Conservation (phyloP, 2,113 vertebrate species). For the Plectropomus leopardus region DNA sequence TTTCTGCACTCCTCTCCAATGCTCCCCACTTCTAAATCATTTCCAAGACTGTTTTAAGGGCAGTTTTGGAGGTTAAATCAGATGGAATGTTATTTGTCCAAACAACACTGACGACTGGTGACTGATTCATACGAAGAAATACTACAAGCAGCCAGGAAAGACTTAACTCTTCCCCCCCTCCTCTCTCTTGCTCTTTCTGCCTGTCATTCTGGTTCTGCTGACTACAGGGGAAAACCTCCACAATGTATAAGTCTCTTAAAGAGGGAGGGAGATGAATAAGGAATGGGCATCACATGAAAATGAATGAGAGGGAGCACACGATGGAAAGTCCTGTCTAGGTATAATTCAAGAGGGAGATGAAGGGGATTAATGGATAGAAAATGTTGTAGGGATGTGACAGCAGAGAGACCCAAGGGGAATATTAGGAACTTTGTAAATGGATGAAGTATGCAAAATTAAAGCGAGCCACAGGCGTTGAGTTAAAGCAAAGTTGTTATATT, state of each 20-base stretch:
- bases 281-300: constrained; percentile 7
- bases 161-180: constrained; percentile 22
- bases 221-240: constrained; percentile 73
- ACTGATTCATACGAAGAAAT: constrained; percentile 72
- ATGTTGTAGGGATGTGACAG: not conserved
- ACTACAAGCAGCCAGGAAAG: constrained; percentile 68
- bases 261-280: constrained; percentile 28
- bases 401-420: not conserved
- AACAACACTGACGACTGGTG: constrained; percentile 68
- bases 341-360: not conserved
- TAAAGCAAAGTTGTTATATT: not conserved
- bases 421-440: not conserved
- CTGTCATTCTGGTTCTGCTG: constrained; percentile 66
- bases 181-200: constrained; percentile 36
- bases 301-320: constrained; percentile 1
- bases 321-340: constrained; percentile 46
- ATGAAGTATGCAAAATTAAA: constrained; percentile 11
- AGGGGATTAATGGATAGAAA: constrained; percentile 16
- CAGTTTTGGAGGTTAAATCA: constrained; percentile 65
- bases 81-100: constrained; percentile 75
- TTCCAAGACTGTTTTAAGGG: constrained; percentile 48
- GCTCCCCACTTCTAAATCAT: constrained; percentile 51
- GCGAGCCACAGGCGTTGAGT: not conserved
- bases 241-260: constrained; percentile 68
- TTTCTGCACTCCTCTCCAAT: constrained; percentile 14